A percentile compares a stretch with the other conserved stretches of the same genome.
phyloP scores from a whole-genome alignment of 1,140 invertebrate genomes.

The Neomicropteryx cornuta region DNA sequence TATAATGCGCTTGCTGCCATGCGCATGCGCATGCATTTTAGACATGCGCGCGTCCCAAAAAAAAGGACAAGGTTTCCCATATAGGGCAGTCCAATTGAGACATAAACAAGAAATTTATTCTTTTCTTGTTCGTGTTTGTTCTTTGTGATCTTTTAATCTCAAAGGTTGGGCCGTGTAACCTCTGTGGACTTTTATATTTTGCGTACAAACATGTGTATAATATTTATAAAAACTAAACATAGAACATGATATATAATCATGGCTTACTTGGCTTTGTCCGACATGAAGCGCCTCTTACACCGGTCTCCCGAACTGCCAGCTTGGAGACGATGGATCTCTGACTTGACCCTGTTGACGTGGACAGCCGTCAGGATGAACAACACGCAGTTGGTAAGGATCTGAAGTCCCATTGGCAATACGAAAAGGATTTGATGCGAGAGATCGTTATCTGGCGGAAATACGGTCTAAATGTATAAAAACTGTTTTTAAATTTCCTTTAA shows the following conservation, averaged over 20 bases:
- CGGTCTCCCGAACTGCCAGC: slow-evolving; percentile 37
- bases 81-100: background rate
- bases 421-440: slow-evolving; percentile 51
- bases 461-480: too few species aligned
- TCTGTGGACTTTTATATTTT: slow-evolving; percentile 2
- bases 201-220: background rate
- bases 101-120: background rate
- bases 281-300: slow-evolving; percentile 42
- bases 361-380: slow-evolving; percentile 56
- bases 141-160: background rate
- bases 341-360: slow-evolving; percentile 55
- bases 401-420: slow-evolving; percentile 46
- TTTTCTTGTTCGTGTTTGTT: background rate
- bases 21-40: too few species aligned
- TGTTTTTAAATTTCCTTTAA: too few species aligned
- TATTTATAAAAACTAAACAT: too few species aligned
- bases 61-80: background rate
- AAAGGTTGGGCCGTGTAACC: background rate
- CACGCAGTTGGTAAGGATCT: slow-evolving; percentile 48
- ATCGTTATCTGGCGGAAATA: too few species aligned
- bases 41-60: too few species aligned
- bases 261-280: slow-evolving; percentile 54
- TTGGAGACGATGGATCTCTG: slow-evolving; percentile 52
- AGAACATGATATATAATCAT: too few species aligned
- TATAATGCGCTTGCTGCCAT: too few species aligned